Evolutionary conservation across 1,140 invertebrate genomes (phyloP).

Genomic region (Drosophila virilis): DNA sequence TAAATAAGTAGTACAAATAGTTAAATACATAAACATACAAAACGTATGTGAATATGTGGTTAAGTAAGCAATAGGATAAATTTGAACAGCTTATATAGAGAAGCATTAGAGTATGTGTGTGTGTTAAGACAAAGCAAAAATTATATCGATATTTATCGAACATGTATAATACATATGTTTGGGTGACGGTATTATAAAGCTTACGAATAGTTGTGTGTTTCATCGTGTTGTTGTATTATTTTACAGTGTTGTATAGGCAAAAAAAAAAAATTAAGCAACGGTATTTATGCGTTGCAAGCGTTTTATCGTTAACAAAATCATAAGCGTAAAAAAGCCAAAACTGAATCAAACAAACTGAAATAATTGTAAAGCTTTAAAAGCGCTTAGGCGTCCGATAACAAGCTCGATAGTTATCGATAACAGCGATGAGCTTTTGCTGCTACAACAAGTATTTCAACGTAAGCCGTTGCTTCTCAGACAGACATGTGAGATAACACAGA

Average conservation of each 20-base stretch:
- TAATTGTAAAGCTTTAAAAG: constrained; percentile 10
- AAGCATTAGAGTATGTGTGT: neutral
- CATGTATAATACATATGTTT: neutral
- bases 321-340: constrained; percentile 20
- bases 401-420: constrained; percentile 9
- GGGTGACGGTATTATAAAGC: constrained; percentile 1
- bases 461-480: neutral
- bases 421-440: neutral
- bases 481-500: constrained; percentile 19
- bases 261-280: constrained; percentile 39
- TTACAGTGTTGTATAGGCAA: constrained; percentile 25
- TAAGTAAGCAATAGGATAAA: constrained; percentile 1
- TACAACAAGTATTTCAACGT: neutral
- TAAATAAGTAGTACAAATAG: constrained; percentile 7
- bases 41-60: neutral
- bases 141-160: constrained; percentile 12
- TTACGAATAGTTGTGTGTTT: constrained; percentile 5
- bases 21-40: constrained; percentile 9
- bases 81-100: neutral
- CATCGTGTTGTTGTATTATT: neutral
- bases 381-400: constrained; percentile 19
- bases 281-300: constrained; percentile 20
- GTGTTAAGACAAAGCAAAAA: constrained; percentile 17
- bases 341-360: neutral
- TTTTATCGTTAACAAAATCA: constrained; percentile 35